Base-by-base conservation (phyloP, 2,888 invertebrate genomes). In the Cinara cedri region DNA sequence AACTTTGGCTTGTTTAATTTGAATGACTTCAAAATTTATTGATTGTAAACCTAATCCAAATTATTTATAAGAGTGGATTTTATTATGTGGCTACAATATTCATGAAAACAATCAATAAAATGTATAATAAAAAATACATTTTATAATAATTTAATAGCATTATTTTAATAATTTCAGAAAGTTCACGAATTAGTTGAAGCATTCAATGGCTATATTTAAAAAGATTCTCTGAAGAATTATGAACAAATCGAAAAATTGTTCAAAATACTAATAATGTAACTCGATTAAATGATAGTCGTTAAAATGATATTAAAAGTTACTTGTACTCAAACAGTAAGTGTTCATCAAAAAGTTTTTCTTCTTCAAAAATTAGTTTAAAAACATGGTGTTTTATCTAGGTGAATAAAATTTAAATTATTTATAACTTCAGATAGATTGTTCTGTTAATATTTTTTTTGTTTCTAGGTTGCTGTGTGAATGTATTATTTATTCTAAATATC, bases 151-250 rank as follows among this genome's bases (percentile, higher is more conserved):
- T 34, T 10, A 19, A 34, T 19, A 42, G 24, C 11, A 26, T 26
- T 72, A 60, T 60, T 1, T 71, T 72, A 24, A 46, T 49, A 11
- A 21, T 82, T 81, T 80, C 83, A 93, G 93, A 90, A 91, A 85
- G 92, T 94, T 10, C 94, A 95, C 84, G 89, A 91, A 0, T 92
- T 94, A 49, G 95, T 96, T 85, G 94, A 95, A 86, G 94, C 95
- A 0, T 96, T 97, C 84, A 93, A 93, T 85, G 93, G 93, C 83
- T 94, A 78, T 78, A 92, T 95, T 1, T 92, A 95, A 84, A 90
- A 91, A 83, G 76, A 80, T 10, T 88, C 90, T 21, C 90, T 91
- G 72, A 89, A 89, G 81, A 92, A 94, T 85, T 88, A 87, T 82
- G 91, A 92, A 83, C 91, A 91, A 85, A 87, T 91, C 44, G 86